A percentile compares a stretch with the other conserved stretches of the same genome.
Evolutionary conservation across 2,113 vertebrate genomes (phyloP).

Genomic region (Zootoca vivipara): DNA sequence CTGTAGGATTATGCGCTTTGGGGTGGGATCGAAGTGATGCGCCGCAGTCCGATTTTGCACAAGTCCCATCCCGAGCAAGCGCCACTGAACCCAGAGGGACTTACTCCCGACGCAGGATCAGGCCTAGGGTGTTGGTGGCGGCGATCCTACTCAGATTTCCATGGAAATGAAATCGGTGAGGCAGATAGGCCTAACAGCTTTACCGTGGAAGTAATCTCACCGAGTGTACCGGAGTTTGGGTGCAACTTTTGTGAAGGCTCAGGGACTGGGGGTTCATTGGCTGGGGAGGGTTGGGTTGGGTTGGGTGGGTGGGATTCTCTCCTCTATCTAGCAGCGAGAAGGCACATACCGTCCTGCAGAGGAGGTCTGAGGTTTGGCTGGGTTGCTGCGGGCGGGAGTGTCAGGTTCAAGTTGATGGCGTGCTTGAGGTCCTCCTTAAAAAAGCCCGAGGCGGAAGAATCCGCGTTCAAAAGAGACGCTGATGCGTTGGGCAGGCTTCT

Average conservation of each 20-base stretch:
- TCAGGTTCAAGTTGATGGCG: conserved; percentile 84
- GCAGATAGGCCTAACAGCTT: background rate
- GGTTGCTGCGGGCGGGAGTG: conserved; percentile 79
- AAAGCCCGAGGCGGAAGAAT: conserved; percentile 73
- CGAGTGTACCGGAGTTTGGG: background rate
- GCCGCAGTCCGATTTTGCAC: background rate
- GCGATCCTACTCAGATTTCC: background rate
- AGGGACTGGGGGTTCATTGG: background rate
- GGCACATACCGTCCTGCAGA: conserved; percentile 85
- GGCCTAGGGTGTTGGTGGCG: background rate
- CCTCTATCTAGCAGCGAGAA: background rate
- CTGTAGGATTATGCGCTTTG: background rate
- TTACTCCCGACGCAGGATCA: background rate
- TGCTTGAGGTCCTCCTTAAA: conserved; percentile 80
- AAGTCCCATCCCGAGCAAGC: too few relatives aligned
- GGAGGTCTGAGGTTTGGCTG: conserved; percentile 85
- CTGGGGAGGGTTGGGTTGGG: background rate
- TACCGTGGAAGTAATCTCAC: background rate
- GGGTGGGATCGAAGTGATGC: background rate
- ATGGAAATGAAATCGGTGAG: background rate
- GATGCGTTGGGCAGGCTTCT: conserved; percentile 74
- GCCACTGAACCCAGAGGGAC: background rate
- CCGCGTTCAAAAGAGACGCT: conserved; percentile 76
- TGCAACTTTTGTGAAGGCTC: background rate
- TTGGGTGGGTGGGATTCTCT: background rate